Conservation (phyloP, 2,797 vertebrate species). For the Alosa sapidissima region DNA sequence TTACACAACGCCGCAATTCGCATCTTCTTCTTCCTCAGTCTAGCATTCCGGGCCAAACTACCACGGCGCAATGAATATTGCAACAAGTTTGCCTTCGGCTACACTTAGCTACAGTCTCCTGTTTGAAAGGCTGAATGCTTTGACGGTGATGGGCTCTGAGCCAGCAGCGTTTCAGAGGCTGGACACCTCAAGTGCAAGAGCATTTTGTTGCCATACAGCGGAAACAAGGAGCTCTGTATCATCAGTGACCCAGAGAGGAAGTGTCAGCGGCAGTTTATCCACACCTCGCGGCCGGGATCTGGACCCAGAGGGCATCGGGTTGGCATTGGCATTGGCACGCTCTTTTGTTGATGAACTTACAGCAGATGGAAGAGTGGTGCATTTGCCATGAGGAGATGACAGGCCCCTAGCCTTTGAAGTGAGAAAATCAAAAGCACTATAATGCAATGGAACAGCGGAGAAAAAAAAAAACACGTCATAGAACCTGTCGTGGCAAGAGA, state of each 20-base stretch:
- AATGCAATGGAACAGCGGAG: neutral
- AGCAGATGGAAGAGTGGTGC: neutral
- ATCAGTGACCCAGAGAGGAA: constrained; percentile 37
- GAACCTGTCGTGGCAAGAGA: neutral
- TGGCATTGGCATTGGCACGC: neutral
- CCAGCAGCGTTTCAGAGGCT: neutral
- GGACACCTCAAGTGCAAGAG: neutral
- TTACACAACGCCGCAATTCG: neutral
- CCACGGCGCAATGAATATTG: constrained; percentile 25
- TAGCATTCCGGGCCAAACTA: neutral
- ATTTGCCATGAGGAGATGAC: neutral
- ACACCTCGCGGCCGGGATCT: neutral
- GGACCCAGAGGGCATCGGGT: constrained; percentile 11
- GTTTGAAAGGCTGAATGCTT: constrained; percentile 16
- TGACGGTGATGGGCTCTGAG: neutral
- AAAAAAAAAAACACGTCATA: neutral
- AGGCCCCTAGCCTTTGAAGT: constrained; percentile 34
- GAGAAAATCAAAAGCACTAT: constrained; percentile 22
- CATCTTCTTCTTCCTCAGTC: neutral
- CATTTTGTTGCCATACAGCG: neutral
- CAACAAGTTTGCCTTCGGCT: constrained; percentile 47
- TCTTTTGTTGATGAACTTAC: neutral
- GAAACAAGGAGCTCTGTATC: neutral
- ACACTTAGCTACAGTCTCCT: constrained; percentile 53
- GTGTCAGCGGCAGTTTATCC: neutral